Evolutionary conservation across 2,888 invertebrate genomes (phyloP).

Genomic region (Lamellibrachia columna): DNA sequence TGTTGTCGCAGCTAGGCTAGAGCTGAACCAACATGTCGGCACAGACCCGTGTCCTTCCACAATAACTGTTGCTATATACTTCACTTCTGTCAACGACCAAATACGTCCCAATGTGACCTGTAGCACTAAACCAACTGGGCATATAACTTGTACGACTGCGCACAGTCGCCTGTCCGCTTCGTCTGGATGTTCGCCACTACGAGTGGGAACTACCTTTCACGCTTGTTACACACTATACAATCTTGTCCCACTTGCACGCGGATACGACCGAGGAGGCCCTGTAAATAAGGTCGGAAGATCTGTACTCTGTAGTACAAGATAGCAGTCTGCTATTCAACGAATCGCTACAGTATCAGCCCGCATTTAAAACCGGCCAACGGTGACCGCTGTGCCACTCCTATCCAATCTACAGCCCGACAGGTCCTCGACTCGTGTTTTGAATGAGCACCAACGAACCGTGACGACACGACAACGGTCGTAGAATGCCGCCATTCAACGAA

Average conservation of each 20-base stretch:
- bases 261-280: background rate
- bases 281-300: background rate
- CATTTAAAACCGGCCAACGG: background rate
- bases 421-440: background rate
- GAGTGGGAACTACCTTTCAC: background rate
- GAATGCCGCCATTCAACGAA: background rate
- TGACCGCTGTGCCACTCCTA: background rate
- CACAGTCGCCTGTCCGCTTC: background rate
- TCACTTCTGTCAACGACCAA: background rate
- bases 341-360: background rate
- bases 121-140: background rate
- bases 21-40: background rate
- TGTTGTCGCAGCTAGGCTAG: background rate
- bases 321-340: background rate
- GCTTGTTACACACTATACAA: background rate
- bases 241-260: background rate
- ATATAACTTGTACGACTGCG: background rate
- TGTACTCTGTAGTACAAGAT: background rate
- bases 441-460: background rate
- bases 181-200: background rate
- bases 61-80: background rate
- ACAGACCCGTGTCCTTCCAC: background rate
- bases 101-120: background rate
- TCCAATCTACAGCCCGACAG: background rate
- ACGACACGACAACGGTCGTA: background rate